These are phyloP conservation scores for Hypolimnas misippus DNA, from an alignment of 2,888 invertebrate species.

Conservation along the genomic window DNA sequence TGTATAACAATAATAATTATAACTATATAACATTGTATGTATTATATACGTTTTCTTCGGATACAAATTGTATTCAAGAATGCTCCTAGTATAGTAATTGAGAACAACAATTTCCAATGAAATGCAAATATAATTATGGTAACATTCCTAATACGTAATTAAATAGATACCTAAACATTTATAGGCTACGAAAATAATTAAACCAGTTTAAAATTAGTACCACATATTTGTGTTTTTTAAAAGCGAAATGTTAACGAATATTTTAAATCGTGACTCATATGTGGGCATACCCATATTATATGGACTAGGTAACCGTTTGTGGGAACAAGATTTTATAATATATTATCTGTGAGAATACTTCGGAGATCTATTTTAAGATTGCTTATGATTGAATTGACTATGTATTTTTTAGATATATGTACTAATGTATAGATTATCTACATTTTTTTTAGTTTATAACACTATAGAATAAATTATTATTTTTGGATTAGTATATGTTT, in stretches of 20 bases:
- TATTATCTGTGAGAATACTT: neutral
- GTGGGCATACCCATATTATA: neutral
- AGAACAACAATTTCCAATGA: neutral
- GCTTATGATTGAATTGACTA: too few species aligned
- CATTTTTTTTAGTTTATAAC: too few species aligned
- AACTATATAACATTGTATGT: too few species aligned
- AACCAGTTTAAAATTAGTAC: neutral
- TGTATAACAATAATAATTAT: too few species aligned
- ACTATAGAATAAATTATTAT: too few species aligned
- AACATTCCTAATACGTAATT: neutral
- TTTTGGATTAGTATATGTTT: too few species aligned
- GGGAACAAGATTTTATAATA: neutral
- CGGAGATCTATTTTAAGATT: too few species aligned
- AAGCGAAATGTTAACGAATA: neutral
- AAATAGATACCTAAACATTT: neutral
- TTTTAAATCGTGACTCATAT: slow-evolving; percentile 7
- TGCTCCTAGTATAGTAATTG: neutral
- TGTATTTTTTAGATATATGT: too few species aligned
- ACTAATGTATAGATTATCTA: too few species aligned
- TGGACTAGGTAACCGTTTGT: neutral
- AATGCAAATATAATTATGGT: neutral
- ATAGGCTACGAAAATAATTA: slow-evolving; percentile 1
- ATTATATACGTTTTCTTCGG: neutral
- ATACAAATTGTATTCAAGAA: neutral
- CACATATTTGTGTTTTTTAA: neutral